Conservation (phyloP, 2,888 invertebrate species). For the Cosmia trapezina region DNA sequence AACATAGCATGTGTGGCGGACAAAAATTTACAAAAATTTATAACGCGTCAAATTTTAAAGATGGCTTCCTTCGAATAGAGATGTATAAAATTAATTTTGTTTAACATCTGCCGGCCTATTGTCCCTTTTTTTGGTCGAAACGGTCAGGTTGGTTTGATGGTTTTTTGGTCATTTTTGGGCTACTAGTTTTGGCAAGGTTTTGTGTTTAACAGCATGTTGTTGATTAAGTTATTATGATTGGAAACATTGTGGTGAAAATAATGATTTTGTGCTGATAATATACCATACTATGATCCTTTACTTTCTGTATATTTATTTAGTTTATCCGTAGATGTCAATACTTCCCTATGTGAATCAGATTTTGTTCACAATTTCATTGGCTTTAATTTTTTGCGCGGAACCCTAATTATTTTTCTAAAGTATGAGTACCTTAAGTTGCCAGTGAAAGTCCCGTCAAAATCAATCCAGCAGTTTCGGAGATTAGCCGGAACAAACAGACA, state of each 20-base stretch:
- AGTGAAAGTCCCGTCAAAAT: no score
- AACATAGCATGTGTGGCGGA: slow-evolving; percentile 75
- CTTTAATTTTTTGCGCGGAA: no score
- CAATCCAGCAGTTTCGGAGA: no score
- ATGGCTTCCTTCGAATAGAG: slow-evolving; percentile 89
- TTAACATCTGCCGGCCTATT: slow-evolving; percentile 85
- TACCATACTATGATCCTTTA: background rate
- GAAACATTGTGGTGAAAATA: background rate
- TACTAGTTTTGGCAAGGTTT: slow-evolving; percentile 49
- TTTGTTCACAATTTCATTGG: no score
- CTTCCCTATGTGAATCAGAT: no score
- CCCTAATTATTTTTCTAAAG: no score
- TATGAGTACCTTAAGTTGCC: no score
- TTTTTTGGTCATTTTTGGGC: slow-evolving; percentile 54
- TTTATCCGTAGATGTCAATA: no score
- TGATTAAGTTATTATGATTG: slow-evolving; percentile 18
- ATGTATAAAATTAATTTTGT: slow-evolving; percentile 89
- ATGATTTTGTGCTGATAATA: no score
- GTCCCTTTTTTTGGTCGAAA: slow-evolving; percentile 77
- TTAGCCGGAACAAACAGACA: no score
- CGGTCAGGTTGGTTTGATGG: slow-evolving; percentile 54
- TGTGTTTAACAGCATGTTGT: slow-evolving; percentile 10
- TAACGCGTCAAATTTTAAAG: slow-evolving; percentile 89
- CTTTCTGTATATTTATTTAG: background rate
- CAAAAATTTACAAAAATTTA: slow-evolving; percentile 87